These are phyloP conservation scores for Thrips palmi DNA, from an alignment of 1,140 invertebrate genomes.

Conservation along the genomic window DNA sequence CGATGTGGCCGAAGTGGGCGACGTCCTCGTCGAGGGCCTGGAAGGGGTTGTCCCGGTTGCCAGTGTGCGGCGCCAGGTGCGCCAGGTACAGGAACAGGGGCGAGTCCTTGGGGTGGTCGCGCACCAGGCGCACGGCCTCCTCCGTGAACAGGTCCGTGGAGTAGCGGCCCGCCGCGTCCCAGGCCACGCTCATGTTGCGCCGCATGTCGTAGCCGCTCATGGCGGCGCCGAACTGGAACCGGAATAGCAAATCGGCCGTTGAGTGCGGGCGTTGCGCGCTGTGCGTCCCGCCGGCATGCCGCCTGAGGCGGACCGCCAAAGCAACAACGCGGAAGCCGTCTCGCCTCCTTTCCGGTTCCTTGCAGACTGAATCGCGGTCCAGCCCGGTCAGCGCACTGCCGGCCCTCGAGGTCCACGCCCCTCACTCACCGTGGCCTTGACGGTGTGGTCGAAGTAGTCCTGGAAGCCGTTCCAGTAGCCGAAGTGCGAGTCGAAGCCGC, in stretches of 20 bases:
- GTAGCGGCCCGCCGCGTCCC: constrained; percentile 40
- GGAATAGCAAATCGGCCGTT: constrained; percentile 3
- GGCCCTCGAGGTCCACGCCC: neutral
- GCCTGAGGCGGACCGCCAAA: neutral
- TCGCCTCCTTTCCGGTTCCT: neutral
- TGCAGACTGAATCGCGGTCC: neutral
- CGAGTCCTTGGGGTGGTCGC: constrained; percentile 31
- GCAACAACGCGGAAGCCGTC: neutral
- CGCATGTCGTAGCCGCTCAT: constrained; percentile 49
- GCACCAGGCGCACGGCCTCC: constrained; percentile 48
- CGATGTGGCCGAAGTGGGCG: constrained; percentile 52
- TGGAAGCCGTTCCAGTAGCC: constrained; percentile 68
- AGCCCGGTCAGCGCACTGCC: neutral
- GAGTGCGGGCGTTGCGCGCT: constrained; percentile 2
- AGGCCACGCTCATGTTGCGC: constrained; percentile 37
- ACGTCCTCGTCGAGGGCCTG: constrained; percentile 61
- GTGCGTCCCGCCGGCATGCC: constrained; percentile 9
- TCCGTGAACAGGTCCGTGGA: constrained; percentile 59
- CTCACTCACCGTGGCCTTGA: constrained; percentile 31
- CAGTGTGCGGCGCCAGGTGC: constrained; percentile 64
- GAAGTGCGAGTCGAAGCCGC: constrained; percentile 73
- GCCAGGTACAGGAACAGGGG: constrained; percentile 66
- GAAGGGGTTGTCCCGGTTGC: constrained; percentile 41
- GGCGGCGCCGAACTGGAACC: constrained; percentile 20
- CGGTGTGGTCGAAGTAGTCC: constrained; percentile 61